Evolutionary conservation across 2,113 vertebrate genomes (phyloP), one percentile per base, ranked within the genome.

Genomic region (Mystacornis crossleyi): DNA sequence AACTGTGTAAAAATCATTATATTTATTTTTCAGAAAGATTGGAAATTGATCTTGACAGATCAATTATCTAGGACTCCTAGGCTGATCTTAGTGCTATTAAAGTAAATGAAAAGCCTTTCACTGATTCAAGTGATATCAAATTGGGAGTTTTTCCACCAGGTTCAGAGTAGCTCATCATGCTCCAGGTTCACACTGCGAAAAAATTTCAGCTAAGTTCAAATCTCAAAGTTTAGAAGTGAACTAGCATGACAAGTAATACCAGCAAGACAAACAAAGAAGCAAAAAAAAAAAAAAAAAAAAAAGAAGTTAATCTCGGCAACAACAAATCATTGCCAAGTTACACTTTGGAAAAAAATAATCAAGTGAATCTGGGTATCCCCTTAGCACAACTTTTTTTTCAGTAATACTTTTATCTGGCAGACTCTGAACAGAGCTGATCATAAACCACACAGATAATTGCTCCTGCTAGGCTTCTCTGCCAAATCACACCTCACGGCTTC

Each of bases 31-130:
- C 81, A 93, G 86, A 82, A 85, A 95, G 85, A 96, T 3, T 93
- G 91, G 82, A 95, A 97, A 95, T 95, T 92, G 82, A 94, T 97
- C 86, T 92, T 92, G 85, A 92, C 71, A 88, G 85, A 90, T 83
- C 91, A 94, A 90, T 97, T 95, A 97, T 78, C 92, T 86, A 62
- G 89, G 71, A 95, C 79, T 97, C 82, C 66, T 93, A 91, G 57
- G 72, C 69, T 93, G 79, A 92, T 81, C 75, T 65, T 77, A 64
- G 60, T 66, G 67, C 78, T 93, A 73, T 67, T 79, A 64, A 90
- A 96, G 51, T 55, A 92, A 95, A 91, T 86, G 50, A 80, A 96
- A 96, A 95, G 74, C 64, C 50, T 90, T 92, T 93, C 74, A 92
- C 86, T 71, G 85, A 86, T 66, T 93, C 81, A 48, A 89, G 55